A percentile compares a stretch with the other conserved stretches of the same genome.
These are phyloP conservation scores for Neomonachus schauinslandi DNA, from an alignment of 2,113 vertebrate species.

Conservation along the genomic window DNA sequence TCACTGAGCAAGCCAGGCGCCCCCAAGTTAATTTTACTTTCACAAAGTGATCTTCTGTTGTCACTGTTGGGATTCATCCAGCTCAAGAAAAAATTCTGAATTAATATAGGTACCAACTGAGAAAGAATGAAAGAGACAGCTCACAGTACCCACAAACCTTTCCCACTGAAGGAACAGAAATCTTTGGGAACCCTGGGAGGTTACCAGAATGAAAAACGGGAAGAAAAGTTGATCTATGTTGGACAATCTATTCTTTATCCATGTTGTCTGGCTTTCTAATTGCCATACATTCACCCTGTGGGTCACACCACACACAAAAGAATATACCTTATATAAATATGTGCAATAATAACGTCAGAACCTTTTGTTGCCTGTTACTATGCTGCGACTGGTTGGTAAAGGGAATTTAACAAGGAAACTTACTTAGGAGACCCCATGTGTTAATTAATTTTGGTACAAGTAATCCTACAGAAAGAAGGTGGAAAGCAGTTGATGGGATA, in stretches of 20 bases:
- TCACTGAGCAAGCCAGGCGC: background rate
- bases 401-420: constrained; percentile 45
- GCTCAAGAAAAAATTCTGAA: background rate
- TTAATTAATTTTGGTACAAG: constrained; percentile 76
- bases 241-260: background rate
- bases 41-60: background rate
- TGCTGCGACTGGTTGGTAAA: background rate
- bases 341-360: background rate
- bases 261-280: background rate
- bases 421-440: constrained; percentile 37
- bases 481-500: background rate
- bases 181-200: background rate
- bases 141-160: background rate
- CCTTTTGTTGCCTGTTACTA: background rate
- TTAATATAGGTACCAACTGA: background rate
- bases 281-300: background rate
- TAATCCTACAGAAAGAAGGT: constrained; percentile 28
- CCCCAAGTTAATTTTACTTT: background rate
- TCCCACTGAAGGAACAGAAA: background rate
- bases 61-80: background rate
- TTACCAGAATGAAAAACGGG: background rate
- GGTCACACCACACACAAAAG: background rate
- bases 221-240: background rate
- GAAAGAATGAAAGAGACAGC: constrained; percentile 8
- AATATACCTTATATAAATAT: constrained; percentile 45